phyloP scores from a whole-genome alignment of 2,113 vertebrate species.

The Anhinga anhinga region DNA sequence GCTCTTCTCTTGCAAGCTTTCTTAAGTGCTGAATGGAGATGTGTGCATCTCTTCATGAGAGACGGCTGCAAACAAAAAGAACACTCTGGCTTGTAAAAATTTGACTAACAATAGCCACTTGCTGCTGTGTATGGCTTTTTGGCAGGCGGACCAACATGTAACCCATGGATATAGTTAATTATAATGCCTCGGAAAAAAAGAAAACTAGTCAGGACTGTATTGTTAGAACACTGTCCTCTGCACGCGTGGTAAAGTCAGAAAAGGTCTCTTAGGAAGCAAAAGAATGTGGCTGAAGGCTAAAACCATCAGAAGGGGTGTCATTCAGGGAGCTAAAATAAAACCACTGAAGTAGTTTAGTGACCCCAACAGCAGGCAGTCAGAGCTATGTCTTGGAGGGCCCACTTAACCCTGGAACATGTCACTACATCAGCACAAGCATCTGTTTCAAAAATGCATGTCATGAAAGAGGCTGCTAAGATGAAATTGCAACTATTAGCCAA shows the following conservation, averaged over 20 bases:
- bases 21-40: neutral
- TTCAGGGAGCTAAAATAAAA: slow-evolving; percentile 8
- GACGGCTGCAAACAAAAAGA: neutral
- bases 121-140: neutral
- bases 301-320: neutral
- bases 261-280: neutral
- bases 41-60: neutral
- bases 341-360: neutral
- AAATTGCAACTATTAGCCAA: neutral
- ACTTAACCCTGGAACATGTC: slow-evolving; percentile 7
- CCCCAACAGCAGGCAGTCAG: neutral
- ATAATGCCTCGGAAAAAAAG: neutral
- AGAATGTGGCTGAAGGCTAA: neutral
- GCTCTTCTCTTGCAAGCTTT: neutral
- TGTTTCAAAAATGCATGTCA: slow-evolving; percentile 11
- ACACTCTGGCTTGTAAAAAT: neutral
- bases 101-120: neutral
- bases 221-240: neutral
- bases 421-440: neutral
- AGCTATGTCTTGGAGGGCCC: neutral
- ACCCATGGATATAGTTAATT: neutral
- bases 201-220: neutral
- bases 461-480: neutral
- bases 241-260: neutral
- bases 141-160: neutral